Evolutionary conservation across 1,140 invertebrate genomes (phyloP), one percentile per base, ranked within the genome.

Genomic region (Diachasmimorpha longicaudata): DNA sequence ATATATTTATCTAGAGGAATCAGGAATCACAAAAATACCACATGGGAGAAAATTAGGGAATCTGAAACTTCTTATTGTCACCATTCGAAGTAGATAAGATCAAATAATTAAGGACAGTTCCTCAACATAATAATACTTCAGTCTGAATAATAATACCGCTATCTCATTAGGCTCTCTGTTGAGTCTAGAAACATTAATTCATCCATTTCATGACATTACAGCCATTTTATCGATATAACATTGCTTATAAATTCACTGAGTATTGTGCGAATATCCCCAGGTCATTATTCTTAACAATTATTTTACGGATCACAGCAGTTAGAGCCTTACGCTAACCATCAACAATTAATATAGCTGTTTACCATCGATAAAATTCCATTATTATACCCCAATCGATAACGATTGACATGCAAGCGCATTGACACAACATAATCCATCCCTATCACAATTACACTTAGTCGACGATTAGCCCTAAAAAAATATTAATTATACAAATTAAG

Each of bases 311-410:
- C 19, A 75, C 73, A 63, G 31, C 58, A 63, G 11, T 63, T 63
- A 63, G 19, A 63, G 19, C 13, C 58, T 63, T 63, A 75, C 21
- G 39, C 46, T 52, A 55, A 37, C 31, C 67, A 67, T 46, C 39
- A 75, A 69, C 73, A 68, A 55, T 74, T 48, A 42, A 74, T 75
- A 48, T 23, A 69, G 19, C 67, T 52, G 36, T 70, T 70, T 36
- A 36, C 25, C 42, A 70, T 75, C 44, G 67, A 74, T 68, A 70
- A 75, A 70, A 52, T 23, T 52, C 46, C 31, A 75, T 31, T 21
- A 23, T 63, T 6, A 23, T 23, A 63, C 31, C 11, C 31, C 21
- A 63, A 63, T 11, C 6, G 14, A 23, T 25, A 63, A 25, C 58
- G 23, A 63, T 58, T 58, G 52, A 2, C 52, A 19, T 58, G 16